Evolutionary conservation across 2,113 vertebrate genomes (phyloP), one percentile per base, ranked within the genome.

Genomic region (Xenus cinereus): DNA sequence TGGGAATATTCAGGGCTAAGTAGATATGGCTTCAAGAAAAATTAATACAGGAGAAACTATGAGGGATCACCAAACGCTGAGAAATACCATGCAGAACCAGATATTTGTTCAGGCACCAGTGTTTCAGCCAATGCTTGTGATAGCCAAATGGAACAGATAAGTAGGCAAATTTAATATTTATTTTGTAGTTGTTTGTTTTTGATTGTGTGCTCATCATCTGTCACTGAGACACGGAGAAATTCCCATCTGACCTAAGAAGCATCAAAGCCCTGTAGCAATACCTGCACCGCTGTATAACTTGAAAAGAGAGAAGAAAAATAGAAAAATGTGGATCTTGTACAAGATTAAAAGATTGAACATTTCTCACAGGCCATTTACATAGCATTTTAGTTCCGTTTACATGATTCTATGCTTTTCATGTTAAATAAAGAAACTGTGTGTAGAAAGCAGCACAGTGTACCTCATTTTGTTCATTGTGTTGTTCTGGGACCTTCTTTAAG

Each of bases 1-100:
- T 10, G 3, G 8, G 6, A 59, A 33, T 76, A 54, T 14, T n/a
- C 12, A 32, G 8, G 13, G 21, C 62, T 67, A 73, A 30, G 8
- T 32, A 32, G 10, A 4, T 28, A 37, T 13, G 5, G 19, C 16
- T 66, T 66, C 19, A 60, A 20, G 24, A 78, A 26, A 67, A 84
- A 33, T 7, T 6, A 30, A 33, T 35, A 23, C 5, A 41, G 6
- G 6, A 39, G 2, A 54, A 80, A 84, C 35, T 18, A 16, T 2
- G 12, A 84, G 3, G 3, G 3, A 23, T 11, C 4, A 68, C 7
- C 6, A 81, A 12, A 39, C 18, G 0, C 4, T 54, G 7, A 59
- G 63, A 81, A 93, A 87, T 41, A 7, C 0, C 3, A 6, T 11
- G 51, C 5, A 24, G 32, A 56, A 54, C 4, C 15, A 53, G 8